Base-by-base conservation (phyloP, 2,797 vertebrate genomes). In the Hylomyscus alleni region DNA sequence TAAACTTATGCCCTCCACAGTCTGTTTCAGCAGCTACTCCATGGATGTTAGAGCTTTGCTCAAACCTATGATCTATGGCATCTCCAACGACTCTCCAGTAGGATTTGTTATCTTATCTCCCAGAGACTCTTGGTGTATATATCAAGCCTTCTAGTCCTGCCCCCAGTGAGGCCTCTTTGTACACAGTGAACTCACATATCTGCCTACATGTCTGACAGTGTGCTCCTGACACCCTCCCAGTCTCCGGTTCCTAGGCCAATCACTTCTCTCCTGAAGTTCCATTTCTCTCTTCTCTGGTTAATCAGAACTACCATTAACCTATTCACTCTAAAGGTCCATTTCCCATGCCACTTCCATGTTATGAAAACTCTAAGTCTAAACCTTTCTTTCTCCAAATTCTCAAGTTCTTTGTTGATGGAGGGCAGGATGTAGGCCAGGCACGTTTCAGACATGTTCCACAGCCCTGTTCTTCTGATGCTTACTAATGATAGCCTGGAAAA, bases 201-300 rank as follows among this genome's bases (percentile, higher is more conserved):
- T 88, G 50, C 20, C 67, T 26, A 0, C 22, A 26, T 52, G 69
- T 44, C 52, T 75, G 37, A 58, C 69, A 34, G 69, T 31, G n/a
- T 31, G 52, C n/a, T 31, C 54, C 24, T 26, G 7, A n/a, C 31
- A 60, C 29, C 29, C 56, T 62, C 56, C 12, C 54, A 95, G 50
- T 1, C 15, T 69, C 31, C 26, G 58, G 4, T 56, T 88, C 84
- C 75, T 52, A 7, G 72, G 56, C 95, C 44, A 50, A 56, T 91
- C 60, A 83, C 72, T 92, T 85, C 73, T 96, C 15, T 89, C 54
- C 34, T 54, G 54, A 7, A 87, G 58, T 81, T 37, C 22, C 22
- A 34, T 90, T 60, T 93, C 29, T 96, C 40, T 89, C 3, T 50
- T 85, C 65, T 93, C 69, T 56, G 17, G 67, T 84, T 89, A 40